Conservation (phyloP, 2,113 vertebrate species). For the Ptychochromis oligacanthus region DNA sequence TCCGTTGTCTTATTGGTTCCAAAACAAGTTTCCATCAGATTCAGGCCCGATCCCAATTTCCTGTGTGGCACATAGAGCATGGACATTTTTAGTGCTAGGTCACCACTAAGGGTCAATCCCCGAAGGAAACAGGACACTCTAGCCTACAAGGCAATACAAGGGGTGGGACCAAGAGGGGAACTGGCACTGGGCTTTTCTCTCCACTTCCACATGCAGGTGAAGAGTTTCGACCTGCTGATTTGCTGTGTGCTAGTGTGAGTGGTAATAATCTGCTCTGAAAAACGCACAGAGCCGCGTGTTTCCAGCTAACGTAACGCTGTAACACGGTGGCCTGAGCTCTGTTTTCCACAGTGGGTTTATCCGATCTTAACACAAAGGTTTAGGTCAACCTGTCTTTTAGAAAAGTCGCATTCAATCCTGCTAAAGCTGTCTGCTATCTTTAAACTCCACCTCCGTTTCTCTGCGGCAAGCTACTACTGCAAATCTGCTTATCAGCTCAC, state of each 20-base stretch:
- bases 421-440: constrained; percentile 47
- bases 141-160: not conserved
- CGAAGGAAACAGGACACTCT: not conserved
- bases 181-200: not conserved
- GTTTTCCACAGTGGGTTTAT: constrained; percentile 22
- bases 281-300: not conserved
- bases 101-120: not conserved
- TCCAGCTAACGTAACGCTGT: not conserved
- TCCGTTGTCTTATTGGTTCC: not conserved
- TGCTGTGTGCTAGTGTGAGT: not conserved
- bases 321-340: not conserved
- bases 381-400: constrained; percentile 41
- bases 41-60: not conserved
- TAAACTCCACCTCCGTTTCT: constrained; percentile 4
- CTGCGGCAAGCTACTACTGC: constrained; percentile 11
- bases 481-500: constrained; percentile 55
- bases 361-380: not conserved
- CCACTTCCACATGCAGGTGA: not conserved
- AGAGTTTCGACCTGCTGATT: not conserved
- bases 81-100: not conserved
- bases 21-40: not conserved
- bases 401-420: constrained; percentile 12
- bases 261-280: not conserved
- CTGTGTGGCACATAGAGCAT: not conserved
- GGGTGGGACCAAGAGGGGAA: not conserved